These are phyloP conservation scores for Seriola rivoliana DNA, from an alignment of 2,113 vertebrate species.

Conservation along the genomic window DNA sequence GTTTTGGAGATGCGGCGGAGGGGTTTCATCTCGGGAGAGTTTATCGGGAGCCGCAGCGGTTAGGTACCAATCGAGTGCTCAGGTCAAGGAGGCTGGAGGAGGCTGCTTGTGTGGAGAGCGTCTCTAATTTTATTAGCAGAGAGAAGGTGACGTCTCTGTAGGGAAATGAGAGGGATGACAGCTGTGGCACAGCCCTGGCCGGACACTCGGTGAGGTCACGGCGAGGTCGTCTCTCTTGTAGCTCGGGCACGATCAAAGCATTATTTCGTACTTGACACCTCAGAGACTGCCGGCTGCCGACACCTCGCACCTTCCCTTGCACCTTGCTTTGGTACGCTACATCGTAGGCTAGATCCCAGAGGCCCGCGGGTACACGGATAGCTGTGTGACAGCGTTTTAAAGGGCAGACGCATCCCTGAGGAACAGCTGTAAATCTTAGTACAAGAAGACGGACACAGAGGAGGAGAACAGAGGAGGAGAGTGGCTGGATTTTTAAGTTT, in stretches of 20 bases:
- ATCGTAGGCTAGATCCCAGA: slow-evolving; percentile 28
- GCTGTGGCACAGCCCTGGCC: slow-evolving; percentile 50
- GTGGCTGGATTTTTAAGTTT: slow-evolving; percentile 14
- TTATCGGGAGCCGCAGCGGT: slow-evolving; percentile 16
- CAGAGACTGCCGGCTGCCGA: slow-evolving; percentile 51
- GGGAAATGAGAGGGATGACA: slow-evolving; percentile 67
- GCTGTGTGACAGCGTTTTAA: slow-evolving; percentile 71
- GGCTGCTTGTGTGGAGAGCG: slow-evolving; percentile 38
- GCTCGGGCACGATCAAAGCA: slow-evolving; percentile 62
- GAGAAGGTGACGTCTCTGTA: slow-evolving; percentile 53
- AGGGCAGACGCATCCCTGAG: slow-evolving; percentile 64
- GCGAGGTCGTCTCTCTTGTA: slow-evolving; percentile 51
- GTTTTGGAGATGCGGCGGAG: slow-evolving; percentile 40
- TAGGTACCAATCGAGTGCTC: slow-evolving; percentile 41
- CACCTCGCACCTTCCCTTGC: slow-evolving; percentile 44
- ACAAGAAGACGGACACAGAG: slow-evolving; percentile 22
- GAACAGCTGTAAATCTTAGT: slow-evolving; percentile 63
- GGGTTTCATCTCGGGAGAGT: slow-evolving; percentile 46
- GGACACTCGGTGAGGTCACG: slow-evolving; percentile 59
- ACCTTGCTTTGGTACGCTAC: slow-evolving; percentile 32
- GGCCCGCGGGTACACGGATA: slow-evolving; percentile 45
- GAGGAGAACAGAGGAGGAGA: slow-evolving; percentile 20
- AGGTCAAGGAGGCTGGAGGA: slow-evolving; percentile 61
- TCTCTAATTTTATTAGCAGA: slow-evolving; percentile 66
- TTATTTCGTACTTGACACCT: slow-evolving; percentile 76